Evolutionary conservation across 2,888 invertebrate genomes (phyloP), one percentile per base, ranked within the genome.

Genomic region (Cantharis rustica): DNA sequence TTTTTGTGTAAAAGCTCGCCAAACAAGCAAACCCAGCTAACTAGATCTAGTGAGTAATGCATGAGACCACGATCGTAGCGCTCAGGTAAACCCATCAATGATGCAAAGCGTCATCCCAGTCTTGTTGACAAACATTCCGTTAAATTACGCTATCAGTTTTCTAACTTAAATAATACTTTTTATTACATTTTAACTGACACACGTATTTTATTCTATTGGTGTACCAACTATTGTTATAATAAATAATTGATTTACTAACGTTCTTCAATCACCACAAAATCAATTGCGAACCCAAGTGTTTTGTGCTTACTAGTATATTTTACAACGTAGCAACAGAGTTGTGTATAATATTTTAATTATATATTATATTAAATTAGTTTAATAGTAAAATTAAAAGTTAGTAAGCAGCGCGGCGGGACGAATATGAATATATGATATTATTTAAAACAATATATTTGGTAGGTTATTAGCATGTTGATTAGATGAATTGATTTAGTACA

Each of bases 31-130:
- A 80, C 81, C 81, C 78, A 79, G 84, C 85, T 87, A 87, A 87
- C 87, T 86, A 85, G 84, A 86, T 87, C 85, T 84, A 82, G 85
- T 87, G 86, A 87, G 85, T 87, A 87, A 87, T 87, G 86, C 86
- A 87, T 87, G 87, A 87, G 84, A 81, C 82, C 82, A 82, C 83
- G 83, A 83, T 85, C 84, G 84, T 82, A 78, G 79, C 82, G 85
- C 85, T 86, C 86, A 86, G 86, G 86, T 85, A 85, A 84, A 83
- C 80, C 76, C 86, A 87, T 87, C 86, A 87, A 87, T 87, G 87
- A 87, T 87, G 86, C 87, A 87, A 83, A 82, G 83, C 82, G 80
- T 81, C 79, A 77, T 80, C 82, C 81, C 82, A 80, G 80, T 81
- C 80, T 79, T 84, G 85, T 84, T 85, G 86, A 83, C 83, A 82